Base-by-base conservation (phyloP, 2,888 invertebrate genomes). In the Linnaemya vulpina region DNA sequence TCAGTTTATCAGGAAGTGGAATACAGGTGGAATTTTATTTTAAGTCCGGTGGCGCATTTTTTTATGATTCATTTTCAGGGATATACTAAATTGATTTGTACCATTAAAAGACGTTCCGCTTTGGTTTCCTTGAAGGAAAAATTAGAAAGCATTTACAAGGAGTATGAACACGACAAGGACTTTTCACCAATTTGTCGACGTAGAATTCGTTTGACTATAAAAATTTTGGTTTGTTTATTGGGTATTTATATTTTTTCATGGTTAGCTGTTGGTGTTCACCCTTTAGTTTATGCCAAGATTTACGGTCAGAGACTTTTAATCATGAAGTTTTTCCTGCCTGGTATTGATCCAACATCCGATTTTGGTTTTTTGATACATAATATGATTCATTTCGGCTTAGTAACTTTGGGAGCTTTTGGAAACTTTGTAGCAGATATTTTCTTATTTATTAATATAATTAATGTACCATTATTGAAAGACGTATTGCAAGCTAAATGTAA, bases 381-480 rank as follows among this genome's bases (percentile, higher is more conserved):
- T 0, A 10, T n/a, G 0, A 9, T 87, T 1, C 90, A 90, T 22
- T 20, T 73, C 0, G 43, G 46, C 0, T 70, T 87, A 0, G 20
- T 89, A 0, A 1, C 11, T 3, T 75, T 90, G 38, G 90, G 89
- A 0, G 87, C 78, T 0, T 88, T 90, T 62, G 90, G 90, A 0
- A 90, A 90, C 22, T 90, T 88, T 70, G 88, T 87, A 0, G 87
- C 83, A 0, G 90, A 90, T 25, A 89, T 90, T 88, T 89, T 86
- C 20, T 70, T 90, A 7, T 90, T 90, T 38, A 17, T 88, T 0
- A 88, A 87, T 4, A 86, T 89, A 13, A 51, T 81, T 11, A 88
- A 90, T 65, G 81, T 90, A 5, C 89, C 89, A 0, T 38, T 90
- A 7, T 68, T 88, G 1, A 90, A 87, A 76, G 89, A 90, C 49